phyloP scores from a whole-genome alignment of 1,140 invertebrate genomes.

The Cyclina sinensis region DNA sequence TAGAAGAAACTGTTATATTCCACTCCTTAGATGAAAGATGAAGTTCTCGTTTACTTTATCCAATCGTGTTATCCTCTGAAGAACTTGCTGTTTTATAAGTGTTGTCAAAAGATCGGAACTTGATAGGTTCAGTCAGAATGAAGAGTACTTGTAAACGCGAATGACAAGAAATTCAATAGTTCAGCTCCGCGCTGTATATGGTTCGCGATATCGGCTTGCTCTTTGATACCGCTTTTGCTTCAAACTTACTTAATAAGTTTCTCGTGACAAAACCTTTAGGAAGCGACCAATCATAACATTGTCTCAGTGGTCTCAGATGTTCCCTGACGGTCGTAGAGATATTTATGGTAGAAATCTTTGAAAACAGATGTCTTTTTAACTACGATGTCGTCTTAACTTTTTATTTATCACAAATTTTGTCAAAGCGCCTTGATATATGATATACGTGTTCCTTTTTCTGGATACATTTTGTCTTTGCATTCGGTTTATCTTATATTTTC shows the following conservation, averaged over 20 bases:
- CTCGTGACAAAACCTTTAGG: not conserved
- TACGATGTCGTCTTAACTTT: not conserved
- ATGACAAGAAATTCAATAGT: slow-evolving; percentile 23
- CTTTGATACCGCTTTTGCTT: not conserved
- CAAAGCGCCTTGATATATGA: too few relatives aligned
- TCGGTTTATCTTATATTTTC: too few relatives aligned
- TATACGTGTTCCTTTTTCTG: too few relatives aligned
- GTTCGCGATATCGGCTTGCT: not conserved
- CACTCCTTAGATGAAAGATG: not conserved
- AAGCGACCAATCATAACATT: not conserved
- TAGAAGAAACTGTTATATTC: too few relatives aligned
- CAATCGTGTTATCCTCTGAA: not conserved
- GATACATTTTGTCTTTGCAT: too few relatives aligned
- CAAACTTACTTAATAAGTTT: not conserved
- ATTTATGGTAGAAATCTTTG: not conserved
- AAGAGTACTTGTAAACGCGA: not conserved
- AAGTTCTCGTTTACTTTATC: not conserved
- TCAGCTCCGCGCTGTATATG: not conserved
- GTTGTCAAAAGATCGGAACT: not conserved
- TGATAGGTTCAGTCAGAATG: not conserved
- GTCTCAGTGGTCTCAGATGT: not conserved
- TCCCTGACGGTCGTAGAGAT: not conserved
- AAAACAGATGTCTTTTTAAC: not conserved
- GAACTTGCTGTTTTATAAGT: not conserved
- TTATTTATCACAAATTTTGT: too few relatives aligned